phyloP scores from a whole-genome alignment of 2,113 vertebrate genomes.

The Oreamnos americanus region DNA sequence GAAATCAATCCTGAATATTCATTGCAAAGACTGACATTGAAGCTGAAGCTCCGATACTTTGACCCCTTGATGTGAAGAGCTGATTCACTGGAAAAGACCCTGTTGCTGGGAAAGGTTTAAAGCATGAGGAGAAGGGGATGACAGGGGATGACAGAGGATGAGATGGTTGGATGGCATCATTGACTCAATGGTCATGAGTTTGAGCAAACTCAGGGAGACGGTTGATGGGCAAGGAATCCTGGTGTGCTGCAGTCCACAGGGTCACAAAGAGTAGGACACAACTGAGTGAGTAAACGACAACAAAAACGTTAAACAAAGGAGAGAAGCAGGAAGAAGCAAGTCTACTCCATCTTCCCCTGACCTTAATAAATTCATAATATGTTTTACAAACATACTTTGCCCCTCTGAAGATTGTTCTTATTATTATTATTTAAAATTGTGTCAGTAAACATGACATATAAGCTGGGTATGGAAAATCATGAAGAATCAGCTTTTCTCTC shows the following conservation, averaged over 20 bases:
- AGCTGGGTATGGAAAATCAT: background rate
- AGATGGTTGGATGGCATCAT: background rate
- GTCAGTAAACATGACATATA: background rate
- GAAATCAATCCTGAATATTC: background rate
- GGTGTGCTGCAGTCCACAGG: background rate
- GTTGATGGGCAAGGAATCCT: background rate
- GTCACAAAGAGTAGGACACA: background rate
- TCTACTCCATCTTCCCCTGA: background rate
- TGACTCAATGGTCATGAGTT: background rate
- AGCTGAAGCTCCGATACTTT: background rate
- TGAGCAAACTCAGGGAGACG: background rate
- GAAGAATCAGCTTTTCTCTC: background rate
- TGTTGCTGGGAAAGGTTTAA: background rate
- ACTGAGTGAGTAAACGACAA: background rate
- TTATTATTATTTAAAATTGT: background rate
- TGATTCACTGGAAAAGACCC: background rate
- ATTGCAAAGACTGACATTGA: background rate
- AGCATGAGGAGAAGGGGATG: background rate
- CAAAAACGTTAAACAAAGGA: background rate
- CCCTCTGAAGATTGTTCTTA: background rate
- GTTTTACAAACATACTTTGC: background rate
- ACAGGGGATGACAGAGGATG: background rate
- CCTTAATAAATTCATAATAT: background rate
- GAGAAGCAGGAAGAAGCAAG: background rate
- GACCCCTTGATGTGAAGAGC: background rate